These are phyloP conservation scores for Salmo trutta DNA, from an alignment of 2,797 vertebrate species.

Conservation along the genomic window DNA sequence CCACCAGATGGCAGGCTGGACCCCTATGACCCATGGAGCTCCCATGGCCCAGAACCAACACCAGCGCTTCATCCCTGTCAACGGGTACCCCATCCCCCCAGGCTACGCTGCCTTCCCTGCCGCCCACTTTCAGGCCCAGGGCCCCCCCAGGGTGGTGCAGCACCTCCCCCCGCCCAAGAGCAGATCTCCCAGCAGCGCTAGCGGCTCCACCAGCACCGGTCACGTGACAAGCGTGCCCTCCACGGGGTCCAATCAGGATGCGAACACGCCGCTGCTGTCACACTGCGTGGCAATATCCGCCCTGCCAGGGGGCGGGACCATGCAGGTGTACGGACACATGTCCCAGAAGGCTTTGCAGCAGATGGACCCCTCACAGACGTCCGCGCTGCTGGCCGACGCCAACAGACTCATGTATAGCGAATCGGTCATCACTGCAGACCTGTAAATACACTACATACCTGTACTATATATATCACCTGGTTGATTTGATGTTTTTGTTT, in stretches of 20 bases:
- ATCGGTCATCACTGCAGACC: slow-evolving; percentile 89
- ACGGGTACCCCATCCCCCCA: slow-evolving; percentile 92
- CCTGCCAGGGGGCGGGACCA: slow-evolving; percentile 77
- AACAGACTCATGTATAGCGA: slow-evolving; percentile 88
- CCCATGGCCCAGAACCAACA: slow-evolving; percentile 80
- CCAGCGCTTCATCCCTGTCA: slow-evolving; percentile 89
- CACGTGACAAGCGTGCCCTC: slow-evolving; percentile 93
- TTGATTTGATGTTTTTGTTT: slow-evolving; percentile 22
- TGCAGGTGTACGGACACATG: slow-evolving; percentile 85
- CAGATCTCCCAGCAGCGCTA: slow-evolving; percentile 96
- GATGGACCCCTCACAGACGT: slow-evolving; percentile 86
- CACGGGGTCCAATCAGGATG: slow-evolving; percentile 95
- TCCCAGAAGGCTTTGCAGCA: slow-evolving; percentile 87
- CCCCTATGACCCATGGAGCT: slow-evolving; percentile 79
- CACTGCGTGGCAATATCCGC: slow-evolving; percentile 84
- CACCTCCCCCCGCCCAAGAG: slow-evolving; percentile 98
- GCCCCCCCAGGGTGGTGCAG: slow-evolving; percentile 87
- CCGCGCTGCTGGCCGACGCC: slow-evolving; percentile 83
- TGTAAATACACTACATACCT: slow-evolving; percentile 71
- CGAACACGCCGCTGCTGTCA: slow-evolving; percentile 93
- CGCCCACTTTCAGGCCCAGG: slow-evolving; percentile 84
- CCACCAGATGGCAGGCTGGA: slow-evolving; percentile 82
- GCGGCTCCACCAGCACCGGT: slow-evolving; percentile 96
- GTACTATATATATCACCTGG: not conserved
- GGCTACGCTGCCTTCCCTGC: slow-evolving; percentile 94